These are phyloP conservation scores for Zygogramma bicolorata DNA, from an alignment of 2,888 invertebrate species.

Conservation along the genomic window DNA sequence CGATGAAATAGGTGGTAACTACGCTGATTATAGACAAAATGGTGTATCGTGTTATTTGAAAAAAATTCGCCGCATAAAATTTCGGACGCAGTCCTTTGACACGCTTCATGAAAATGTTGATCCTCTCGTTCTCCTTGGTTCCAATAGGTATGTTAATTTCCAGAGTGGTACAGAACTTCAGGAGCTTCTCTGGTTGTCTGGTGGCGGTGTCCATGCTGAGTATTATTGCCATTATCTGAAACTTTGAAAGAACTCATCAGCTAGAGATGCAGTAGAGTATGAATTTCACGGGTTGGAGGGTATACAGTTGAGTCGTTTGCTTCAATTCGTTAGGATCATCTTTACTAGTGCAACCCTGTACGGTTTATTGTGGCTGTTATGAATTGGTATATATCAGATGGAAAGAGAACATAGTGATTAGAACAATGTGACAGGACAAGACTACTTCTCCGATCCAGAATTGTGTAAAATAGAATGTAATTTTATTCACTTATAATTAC, in stretches of 20 bases:
- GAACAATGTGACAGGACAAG: too few species aligned
- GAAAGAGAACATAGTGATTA: too few species aligned
- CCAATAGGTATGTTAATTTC: not conserved
- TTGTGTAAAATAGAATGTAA: too few species aligned
- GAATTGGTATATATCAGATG: too few species aligned
- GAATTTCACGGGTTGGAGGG: too few species aligned
- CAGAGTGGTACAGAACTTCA: not conserved
- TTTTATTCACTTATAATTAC: too few species aligned
- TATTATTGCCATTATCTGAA: constrained; percentile 4
- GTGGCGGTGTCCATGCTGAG: not conserved
- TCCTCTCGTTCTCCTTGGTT: not conserved
- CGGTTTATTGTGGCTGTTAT: too few species aligned
- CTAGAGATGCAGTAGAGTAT: not conserved
- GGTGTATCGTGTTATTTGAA: not conserved
- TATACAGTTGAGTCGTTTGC: too few species aligned
- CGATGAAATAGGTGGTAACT: not conserved
- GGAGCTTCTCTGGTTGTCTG: not conserved
- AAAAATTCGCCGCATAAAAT: constrained; percentile 2
- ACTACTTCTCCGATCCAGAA: too few species aligned
- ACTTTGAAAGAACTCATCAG: not conserved
- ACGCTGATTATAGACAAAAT: constrained; percentile 6
- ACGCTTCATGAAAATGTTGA: not conserved
- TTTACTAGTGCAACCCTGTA: too few species aligned
- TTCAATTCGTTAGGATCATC: too few species aligned
- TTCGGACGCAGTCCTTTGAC: not conserved